Base-by-base conservation (phyloP, 2,797 vertebrate species). In the Bufotes viridis region DNA sequence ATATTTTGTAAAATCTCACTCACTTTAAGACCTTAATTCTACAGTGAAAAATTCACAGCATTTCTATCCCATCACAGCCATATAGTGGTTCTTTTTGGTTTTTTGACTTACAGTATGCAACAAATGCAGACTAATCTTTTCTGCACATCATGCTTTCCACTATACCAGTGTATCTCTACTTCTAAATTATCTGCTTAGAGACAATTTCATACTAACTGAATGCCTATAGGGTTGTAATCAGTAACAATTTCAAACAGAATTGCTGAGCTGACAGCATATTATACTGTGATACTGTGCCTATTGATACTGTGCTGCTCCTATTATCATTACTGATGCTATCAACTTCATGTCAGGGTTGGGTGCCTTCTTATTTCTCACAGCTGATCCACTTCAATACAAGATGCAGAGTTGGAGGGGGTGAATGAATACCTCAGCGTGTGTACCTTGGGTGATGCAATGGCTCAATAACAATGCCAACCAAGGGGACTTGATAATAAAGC, bases 221-320 rank as follows among this genome's bases (percentile, higher is more conserved):
- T 11, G 49, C 34, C 70, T 42, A 42, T 4, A 42, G 49, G 70
- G 29, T 17, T 74, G 18, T 42, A 74, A 74, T 74, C 29, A 18
- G 17, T 18, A 20, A 74, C 70, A 7, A 49, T 42, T 74, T 42
- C 17, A 74, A 42, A 34, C 29, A 74, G 17, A 70, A 70, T 70
- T 70, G 67, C 42, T 74, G 34, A 74, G 70, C 29, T 18, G 29
- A 74, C 70, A 74, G 65, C 70, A 74, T 49, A 74, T 74, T 74
- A 42, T 70, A 29, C 67, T 34, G 13, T 74, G 72, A 75, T 20
- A 20, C 70, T 72, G 29, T 34, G 26, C 17, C 29, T 34, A 18
- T 70, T 74, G 70, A 42, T 42, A 11, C 70, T 49, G 72, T 51
- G 72, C 72, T 51, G 72, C 72, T 75, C 42, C 72, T 75, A 22